Conservation (phyloP, 1,140 invertebrate genomes). For the Ooceraea biroi region DNA sequence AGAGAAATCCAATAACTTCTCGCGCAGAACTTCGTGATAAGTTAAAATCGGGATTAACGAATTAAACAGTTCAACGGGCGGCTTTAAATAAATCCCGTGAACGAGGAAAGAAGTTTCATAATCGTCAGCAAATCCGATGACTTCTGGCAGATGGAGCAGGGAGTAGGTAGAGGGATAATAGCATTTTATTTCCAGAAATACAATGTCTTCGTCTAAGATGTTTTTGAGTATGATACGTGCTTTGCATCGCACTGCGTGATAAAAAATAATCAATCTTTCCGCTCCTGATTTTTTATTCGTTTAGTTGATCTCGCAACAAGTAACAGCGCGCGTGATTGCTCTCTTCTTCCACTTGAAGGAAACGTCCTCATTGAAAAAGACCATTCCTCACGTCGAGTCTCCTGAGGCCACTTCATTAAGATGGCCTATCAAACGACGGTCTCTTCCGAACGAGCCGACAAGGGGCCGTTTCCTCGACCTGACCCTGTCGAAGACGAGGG, state of each 20-base stretch:
- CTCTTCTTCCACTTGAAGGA: not conserved
- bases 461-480: slow-evolving; percentile 48
- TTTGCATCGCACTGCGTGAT: not conserved
- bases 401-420: slow-evolving; percentile 67
- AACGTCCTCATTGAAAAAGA: slow-evolving; percentile 59
- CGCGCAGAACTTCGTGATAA: slow-evolving; percentile 39
- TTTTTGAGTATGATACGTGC: not conserved
- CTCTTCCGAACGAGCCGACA: slow-evolving; percentile 47
- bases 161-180: not conserved
- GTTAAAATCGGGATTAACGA: slow-evolving; percentile 64
- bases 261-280: not conserved
- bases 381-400: slow-evolving; percentile 59
- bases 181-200: slow-evolving; percentile 17
- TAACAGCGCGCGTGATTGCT: not conserved
- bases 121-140: slow-evolving; percentile 48
- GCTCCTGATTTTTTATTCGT: not conserved
- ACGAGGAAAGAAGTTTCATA: slow-evolving; percentile 35
- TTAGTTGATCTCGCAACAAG: not conserved
- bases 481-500: slow-evolving; percentile 37
- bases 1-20: slow-evolving; percentile 43
- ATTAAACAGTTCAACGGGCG: slow-evolving; percentile 60
- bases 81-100: slow-evolving; percentile 53
- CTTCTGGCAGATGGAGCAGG: slow-evolving; percentile 16
- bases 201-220: not conserved
- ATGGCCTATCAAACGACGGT: slow-evolving; percentile 57